Evolutionary conservation across 2,888 invertebrate genomes (phyloP), one percentile per base, ranked within the genome.

Genomic region (Unio pictorum): DNA sequence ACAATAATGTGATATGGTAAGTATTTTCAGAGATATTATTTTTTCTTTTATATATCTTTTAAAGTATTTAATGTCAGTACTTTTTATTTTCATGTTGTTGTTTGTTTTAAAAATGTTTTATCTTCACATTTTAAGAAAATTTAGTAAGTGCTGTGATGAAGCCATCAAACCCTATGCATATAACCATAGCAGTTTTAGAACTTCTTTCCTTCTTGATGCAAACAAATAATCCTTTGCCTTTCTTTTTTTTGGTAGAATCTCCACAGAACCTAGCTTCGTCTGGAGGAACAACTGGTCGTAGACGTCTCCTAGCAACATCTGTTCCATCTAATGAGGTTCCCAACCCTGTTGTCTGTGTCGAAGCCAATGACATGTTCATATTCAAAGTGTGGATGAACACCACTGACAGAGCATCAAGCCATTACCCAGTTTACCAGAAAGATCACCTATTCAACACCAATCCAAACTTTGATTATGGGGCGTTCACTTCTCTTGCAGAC

Each of bases 401-500:
- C 34, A 78, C 79, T 2, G 83, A 88, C 73, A 75, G 88, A 8
- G 71, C 81, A 8, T 56, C 67, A 63, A 87, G 87, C 67, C 80
- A 87, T 74, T 89, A 88, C 76, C 89, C 89, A 8, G 83, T 84
- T 8, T 89, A 89, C 74, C 73, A 84, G 34, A 87, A 86, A 72
- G 82, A 88, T 68, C 87, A 88, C 69, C 78, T 88, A 45, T 88
- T 82, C 79, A 88, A 86, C 80, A 85, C 85, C 57, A 88, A 89
- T 69, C 83, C 87, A 0, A 75, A 76, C 18, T 89, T 89, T 71
- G 89, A 89, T 76, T 89, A 82, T 64, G 88, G 88, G 15, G 81
- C 86, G n/a, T 89, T 89, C 79, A 81, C 81, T 1, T 74, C 81
- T 68, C 84, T 89, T 58, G 70, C 80, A 59, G 84, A 83, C 63